Conservation (phyloP, 2,797 vertebrate genomes). For the Peromyscus attwateri region DNA sequence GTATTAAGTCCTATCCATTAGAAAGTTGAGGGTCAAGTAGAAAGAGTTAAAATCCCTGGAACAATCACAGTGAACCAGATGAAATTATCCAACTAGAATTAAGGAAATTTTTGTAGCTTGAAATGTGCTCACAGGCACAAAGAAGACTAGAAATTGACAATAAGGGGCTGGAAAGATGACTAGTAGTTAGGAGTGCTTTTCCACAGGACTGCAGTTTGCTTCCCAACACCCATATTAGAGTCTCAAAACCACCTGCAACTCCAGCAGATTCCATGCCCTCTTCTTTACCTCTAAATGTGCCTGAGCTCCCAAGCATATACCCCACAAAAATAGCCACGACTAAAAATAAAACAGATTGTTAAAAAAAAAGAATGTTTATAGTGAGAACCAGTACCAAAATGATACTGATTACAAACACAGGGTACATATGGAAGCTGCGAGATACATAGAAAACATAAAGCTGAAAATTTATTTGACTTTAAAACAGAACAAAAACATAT, state of each 20-base stretch:
- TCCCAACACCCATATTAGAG: background rate
- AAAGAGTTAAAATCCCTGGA: background rate
- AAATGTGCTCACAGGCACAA: background rate
- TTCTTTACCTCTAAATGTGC: background rate
- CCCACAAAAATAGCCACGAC: background rate
- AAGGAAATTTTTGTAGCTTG: background rate
- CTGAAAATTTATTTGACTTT: conserved; percentile 41
- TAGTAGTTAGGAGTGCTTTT: background rate
- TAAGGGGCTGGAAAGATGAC: background rate
- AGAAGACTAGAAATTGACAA: conserved; percentile 18
- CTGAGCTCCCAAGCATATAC: background rate
- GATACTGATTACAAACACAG: conserved; percentile 38
- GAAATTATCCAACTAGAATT: conserved; percentile 16
- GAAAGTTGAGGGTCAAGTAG: background rate
- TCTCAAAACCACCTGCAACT: background rate
- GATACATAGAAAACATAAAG: conserved; percentile 8
- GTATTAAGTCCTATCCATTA: background rate
- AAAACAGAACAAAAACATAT: background rate
- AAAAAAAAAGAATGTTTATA: conserved; percentile 57
- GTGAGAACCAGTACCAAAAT: conserved; percentile 8
- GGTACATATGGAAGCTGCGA: background rate
- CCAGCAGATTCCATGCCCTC: background rate
- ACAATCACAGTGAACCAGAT: background rate
- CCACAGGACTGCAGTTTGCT: background rate
- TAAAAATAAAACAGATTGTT: background rate